These are phyloP conservation scores for Leucopsar rothschildi DNA, from an alignment of 2,113 vertebrate species.

Conservation along the genomic window DNA sequence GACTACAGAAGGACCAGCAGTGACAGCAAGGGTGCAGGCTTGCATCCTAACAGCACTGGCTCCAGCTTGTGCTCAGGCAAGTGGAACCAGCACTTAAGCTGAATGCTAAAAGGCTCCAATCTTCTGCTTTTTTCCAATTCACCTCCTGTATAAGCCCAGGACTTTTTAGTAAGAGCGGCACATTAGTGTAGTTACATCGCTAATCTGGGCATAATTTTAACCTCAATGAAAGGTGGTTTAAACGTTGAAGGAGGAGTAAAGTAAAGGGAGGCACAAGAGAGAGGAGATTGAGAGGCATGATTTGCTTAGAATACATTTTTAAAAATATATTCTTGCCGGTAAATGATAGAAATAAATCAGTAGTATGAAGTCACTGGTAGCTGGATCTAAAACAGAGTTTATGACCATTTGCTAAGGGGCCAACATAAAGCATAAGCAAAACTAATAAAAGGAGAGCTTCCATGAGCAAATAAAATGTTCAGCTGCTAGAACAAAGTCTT, in stretches of 20 bases:
- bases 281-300: background rate
- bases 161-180: constrained; percentile 47
- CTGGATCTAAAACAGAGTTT: constrained; percentile 47
- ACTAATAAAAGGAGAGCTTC: constrained; percentile 38
- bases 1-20: constrained; percentile 51
- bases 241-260: background rate
- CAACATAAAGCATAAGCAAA: constrained; percentile 46
- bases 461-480: background rate
- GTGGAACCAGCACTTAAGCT: constrained; percentile 64
- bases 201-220: constrained; percentile 47
- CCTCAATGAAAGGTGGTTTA: constrained; percentile 20
- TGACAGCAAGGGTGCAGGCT: constrained; percentile 63
- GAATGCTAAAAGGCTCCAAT: constrained; percentile 68
- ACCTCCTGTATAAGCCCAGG: constrained; percentile 42
- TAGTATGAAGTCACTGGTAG: constrained; percentile 36
- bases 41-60: constrained; percentile 67
- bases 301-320: background rate
- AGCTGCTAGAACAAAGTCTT: background rate
- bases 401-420: constrained; percentile 36
- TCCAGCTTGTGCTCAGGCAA: constrained; percentile 70
- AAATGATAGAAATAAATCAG: constrained; percentile 61
- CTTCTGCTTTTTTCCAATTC: constrained; percentile 44
- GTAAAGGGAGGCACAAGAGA: background rate
- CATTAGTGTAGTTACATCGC: constrained; percentile 32
- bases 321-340: constrained; percentile 34